Conservation (phyloP, 2,888 invertebrate species). For the Drosophila helvetica region DNA sequence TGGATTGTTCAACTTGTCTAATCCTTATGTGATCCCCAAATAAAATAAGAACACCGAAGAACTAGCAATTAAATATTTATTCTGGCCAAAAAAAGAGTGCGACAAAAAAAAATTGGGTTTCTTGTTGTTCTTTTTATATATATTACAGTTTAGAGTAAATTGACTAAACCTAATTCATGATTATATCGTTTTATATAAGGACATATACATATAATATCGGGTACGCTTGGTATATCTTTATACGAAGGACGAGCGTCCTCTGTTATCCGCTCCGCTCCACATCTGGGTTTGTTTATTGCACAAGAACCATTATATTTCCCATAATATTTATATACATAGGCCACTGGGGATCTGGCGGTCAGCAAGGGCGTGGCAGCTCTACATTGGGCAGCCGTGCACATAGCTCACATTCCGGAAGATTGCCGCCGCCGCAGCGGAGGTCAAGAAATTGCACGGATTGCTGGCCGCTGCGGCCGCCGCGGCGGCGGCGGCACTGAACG, state of each 20-base stretch:
- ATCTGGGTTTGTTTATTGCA: slow-evolving; percentile 60
- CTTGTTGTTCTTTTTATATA: slow-evolving; percentile 39
- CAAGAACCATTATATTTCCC: slow-evolving; percentile 48
- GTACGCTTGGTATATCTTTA: slow-evolving; percentile 23
- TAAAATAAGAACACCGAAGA: neutral
- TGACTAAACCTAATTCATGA: slow-evolving; percentile 63
- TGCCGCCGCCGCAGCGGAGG: slow-evolving; percentile 87
- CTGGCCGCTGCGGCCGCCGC: slow-evolving; percentile 78
- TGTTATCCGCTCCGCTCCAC: neutral
- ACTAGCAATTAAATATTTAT: slow-evolving; percentile 32
- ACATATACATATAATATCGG: slow-evolving; percentile 24
- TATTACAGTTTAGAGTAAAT: slow-evolving; percentile 67
- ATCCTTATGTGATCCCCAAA: neutral
- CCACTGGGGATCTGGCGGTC: slow-evolving; percentile 10
- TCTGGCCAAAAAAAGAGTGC: slow-evolving; percentile 61
- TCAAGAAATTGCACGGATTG: slow-evolving; percentile 87
- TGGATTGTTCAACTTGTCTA: neutral
- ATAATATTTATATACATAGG: slow-evolving; percentile 62
- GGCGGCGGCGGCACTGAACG: slow-evolving; percentile 71
- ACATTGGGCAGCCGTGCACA: slow-evolving; percentile 89
- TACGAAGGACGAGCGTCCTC: slow-evolving; percentile 15
- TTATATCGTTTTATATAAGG: slow-evolving; percentile 35
- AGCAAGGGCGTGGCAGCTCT: slow-evolving; percentile 64
- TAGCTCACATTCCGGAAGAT: slow-evolving; percentile 90
- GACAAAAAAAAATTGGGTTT: slow-evolving; percentile 29